Evolutionary conservation across 2,113 vertebrate genomes (phyloP), one percentile per base, ranked within the genome.

Genomic region (Rhinogobius similis): DNA sequence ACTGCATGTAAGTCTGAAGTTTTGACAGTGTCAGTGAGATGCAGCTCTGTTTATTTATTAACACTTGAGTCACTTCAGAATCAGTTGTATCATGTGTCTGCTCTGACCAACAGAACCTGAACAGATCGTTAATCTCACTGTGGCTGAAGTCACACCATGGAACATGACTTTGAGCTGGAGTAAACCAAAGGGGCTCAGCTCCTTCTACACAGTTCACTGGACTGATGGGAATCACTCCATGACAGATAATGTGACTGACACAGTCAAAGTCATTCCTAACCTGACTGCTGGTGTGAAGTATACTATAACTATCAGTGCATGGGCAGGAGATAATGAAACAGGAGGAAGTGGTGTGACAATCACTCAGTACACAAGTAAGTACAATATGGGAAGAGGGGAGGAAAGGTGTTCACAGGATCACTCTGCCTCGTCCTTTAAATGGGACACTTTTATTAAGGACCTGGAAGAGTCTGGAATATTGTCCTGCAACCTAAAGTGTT

Each of bases 231-330:
- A 10, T 11, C 7, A 11, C 0, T 0, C 20, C n/a, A 18, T 1
- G 0, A 27, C 12, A 1, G 0, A 1, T 8, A 24, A 0, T 14
- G 43, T 44, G 43, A 18, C 43, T 14, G 43, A 44, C 7, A 65
- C 61, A 44, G 0, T 23, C 0, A 20, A 10, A 8, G 77, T 65
- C 27, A 9, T 89, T 1, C 32, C 44, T 69, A 3, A 27, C 43
- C 79, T 82, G 63, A 79, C 23, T 65, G 16, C 79, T 76, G 79
- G 76, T 53, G 26, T 36, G 1, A 44, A 63, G 14, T 85, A 56
- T 52, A 23, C 2, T 20, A 12, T 70, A 14, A 62, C 12, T 64
- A 9, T 70, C 43, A 44, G 10, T 44, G 43, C 43, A 44, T 10
- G 11, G 24, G 64, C 64, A 29, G 64, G 12, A n/a, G 64, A 65